Base-by-base conservation (phyloP, 2,113 vertebrate genomes). In the Microcebus lehilahytsara region DNA sequence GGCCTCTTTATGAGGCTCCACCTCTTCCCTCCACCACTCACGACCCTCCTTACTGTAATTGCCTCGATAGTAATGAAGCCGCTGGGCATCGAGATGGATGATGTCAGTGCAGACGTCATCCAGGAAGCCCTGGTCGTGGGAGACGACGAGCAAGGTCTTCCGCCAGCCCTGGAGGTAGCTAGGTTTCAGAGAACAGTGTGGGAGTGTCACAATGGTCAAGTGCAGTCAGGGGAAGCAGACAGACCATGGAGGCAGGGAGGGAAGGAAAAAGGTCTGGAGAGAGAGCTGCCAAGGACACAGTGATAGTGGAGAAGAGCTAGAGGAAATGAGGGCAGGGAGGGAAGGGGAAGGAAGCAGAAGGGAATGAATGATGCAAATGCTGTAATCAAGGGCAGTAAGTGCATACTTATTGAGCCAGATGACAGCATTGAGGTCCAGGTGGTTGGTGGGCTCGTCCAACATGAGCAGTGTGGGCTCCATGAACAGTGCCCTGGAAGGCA, bases 321-420 rank as follows among this genome's bases (percentile, higher is more conserved):
- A 53, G 17, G 53, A 71, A 56, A 60, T 17, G 10, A 12, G 20
- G 49, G 46, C 20, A 58, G 25, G 3, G 32, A 64, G 37, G 2
- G 32, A 25, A 4, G 25, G 46, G 32, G 20, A n/a, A 20, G 34
- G 14, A 77, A 25, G 40, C 25, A 34, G 40, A 12, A 34, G 13
- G 13, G 60, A 58, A 46, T 19, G 12, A 16, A 40, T 0, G 8
- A 53, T 3, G 7, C 16, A 34, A 20, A 87, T 51, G 20, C 71
- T 0, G 0, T 3, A 16, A 25, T 19, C 19, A 34, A 13, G 23
- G 49, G 53, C 10, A 0, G 89, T 46, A 46, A 46, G 46, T 46
- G 46, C 81, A 19, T 78, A 99, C 99, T 99, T 99, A 97, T 99
- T 99, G 37, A 99, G 99, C 99, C 99, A 99, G 98, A 99, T 99